Base-by-base conservation (phyloP, 2,797 vertebrate genomes). In the Furcifer pardalis region DNA sequence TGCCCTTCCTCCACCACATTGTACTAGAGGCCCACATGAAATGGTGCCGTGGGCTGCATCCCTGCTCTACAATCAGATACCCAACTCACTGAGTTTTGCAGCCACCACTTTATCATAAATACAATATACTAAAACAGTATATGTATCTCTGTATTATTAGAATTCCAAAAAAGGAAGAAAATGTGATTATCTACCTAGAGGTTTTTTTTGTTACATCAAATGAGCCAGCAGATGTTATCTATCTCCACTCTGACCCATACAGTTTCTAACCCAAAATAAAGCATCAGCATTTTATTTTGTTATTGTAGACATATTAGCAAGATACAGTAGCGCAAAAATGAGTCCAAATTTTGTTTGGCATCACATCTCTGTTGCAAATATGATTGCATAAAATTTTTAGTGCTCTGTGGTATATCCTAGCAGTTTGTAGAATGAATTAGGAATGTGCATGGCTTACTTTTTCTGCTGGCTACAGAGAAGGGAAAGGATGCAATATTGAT, bases 401-500 rank as follows among this genome's bases (percentile, higher is more conserved):
- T 40, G 73, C 40, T 37, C 84, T 81, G 88, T 90, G 83, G 91
- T 87, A 89, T 81, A 84, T 83, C 78, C 88, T 89, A 62, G 63
- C 75, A 13, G 83, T 89, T 89, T 78, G 81, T 86, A 82, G 35
- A 89, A 85, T 79, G 93, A 93, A 91, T 81, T 68, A 85, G 77
- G 68, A 93, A 94, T 92, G 89, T 83, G 91, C 75, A 89, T 9
- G 85, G 85, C 77, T 89, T 91, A 91, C 44, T 88, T 73, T 90
- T 85, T 68, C 84, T 77, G 63, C 10, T 86, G 84, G 86, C 79
- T 79, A 83, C 44, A 84, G 89, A 93, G 79, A 89, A 75, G 65
- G 79, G 88, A 79, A 91, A 84, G 77, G 90, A 91, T 94, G 86
- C 81, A 95, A 94, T 92, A 95, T 91, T 94, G 89, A 95, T 92